These are phyloP conservation scores for Nipponacmea schrenckii DNA, from an alignment of 2,888 invertebrate species.

Conservation along the genomic window DNA sequence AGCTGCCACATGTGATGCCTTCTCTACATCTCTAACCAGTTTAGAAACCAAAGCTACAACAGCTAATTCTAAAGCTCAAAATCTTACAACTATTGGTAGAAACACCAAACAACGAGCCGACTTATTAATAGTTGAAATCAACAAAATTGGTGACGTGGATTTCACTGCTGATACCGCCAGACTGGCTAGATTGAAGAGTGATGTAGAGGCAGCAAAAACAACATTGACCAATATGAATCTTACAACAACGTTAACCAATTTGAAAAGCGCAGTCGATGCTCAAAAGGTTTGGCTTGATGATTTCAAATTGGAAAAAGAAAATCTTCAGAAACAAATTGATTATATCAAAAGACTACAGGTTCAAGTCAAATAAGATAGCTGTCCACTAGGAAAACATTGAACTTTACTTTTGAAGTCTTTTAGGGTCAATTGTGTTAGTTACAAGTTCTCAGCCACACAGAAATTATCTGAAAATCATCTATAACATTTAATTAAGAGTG, in stretches of 20 bases:
- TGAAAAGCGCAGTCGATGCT: neutral
- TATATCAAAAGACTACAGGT: neutral
- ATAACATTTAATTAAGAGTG: too few species aligned
- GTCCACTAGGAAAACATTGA: too few species aligned
- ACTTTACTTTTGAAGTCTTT: too few species aligned
- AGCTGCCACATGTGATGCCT: neutral
- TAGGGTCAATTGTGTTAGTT: too few species aligned
- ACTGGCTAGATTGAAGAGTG: constrained; percentile 4
- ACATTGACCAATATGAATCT: neutral
- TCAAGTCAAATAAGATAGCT: neutral
- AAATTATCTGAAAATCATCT: too few species aligned
- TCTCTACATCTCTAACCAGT: neutral
- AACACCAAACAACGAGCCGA: constrained; percentile 1
- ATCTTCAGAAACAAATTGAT: neutral
- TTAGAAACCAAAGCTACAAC: neutral
- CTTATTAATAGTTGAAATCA: neutral
- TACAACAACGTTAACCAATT: neutral
- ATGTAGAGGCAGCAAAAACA: neutral
- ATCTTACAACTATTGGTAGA: neutral
- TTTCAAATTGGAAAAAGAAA: constrained; percentile 1
- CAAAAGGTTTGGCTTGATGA: neutral
- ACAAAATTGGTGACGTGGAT: constrained; percentile 16
- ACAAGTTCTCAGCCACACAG: too few species aligned
- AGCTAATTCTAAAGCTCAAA: neutral
- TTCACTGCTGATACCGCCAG: neutral